Evolutionary conservation across 2,888 invertebrate genomes (phyloP), one percentile per base, ranked within the genome.

Genomic region (Xestia sexstrigata): DNA sequence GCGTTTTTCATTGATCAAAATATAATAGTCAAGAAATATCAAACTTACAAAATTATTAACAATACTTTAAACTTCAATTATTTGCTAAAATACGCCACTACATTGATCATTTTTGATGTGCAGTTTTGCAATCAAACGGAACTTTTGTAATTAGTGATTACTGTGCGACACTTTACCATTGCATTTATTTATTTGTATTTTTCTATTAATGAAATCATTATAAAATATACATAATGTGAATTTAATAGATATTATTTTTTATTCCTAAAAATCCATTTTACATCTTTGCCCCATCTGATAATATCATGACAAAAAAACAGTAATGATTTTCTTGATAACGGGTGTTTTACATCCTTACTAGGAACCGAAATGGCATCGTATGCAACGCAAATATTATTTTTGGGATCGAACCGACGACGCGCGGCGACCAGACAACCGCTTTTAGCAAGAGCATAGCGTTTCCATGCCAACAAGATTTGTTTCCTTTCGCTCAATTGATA

Each of bases 181-280:
- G 72, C 70, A 85, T 73, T 75, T 81, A 71, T 84, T 78, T 65
- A 58, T 58, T 58, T 49, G 13, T 80, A 30, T 63, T 55, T 35
- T 45, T 39, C 26, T 68, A 47, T 30, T n/a, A 39, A 1, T 81
- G 8, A 30, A 58, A 35, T 30, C 45, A 49, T 52, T 71, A 47
- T 69, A 45, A 66, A 85, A 82, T 72, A 76, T 62, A 35, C 35
- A 35, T 35, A 81, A 68, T 8, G 23, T 35, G 15, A 82, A 66
- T 42, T 42, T 26, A 66, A 58, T 35, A 35, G 7, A 66, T 15
- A 17, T 15, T 35, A 3, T 58, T 39, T 66, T 45, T 82, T 42
- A 26, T 58, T 58, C 11, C 5, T 26, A 0, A 13, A 30, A n/a
- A 30, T 30, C 9, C 30, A 1, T 42, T 23, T 71, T 49, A n/a